phyloP scores from a whole-genome alignment of 2,797 vertebrate genomes.

The Vultur gryphus region DNA sequence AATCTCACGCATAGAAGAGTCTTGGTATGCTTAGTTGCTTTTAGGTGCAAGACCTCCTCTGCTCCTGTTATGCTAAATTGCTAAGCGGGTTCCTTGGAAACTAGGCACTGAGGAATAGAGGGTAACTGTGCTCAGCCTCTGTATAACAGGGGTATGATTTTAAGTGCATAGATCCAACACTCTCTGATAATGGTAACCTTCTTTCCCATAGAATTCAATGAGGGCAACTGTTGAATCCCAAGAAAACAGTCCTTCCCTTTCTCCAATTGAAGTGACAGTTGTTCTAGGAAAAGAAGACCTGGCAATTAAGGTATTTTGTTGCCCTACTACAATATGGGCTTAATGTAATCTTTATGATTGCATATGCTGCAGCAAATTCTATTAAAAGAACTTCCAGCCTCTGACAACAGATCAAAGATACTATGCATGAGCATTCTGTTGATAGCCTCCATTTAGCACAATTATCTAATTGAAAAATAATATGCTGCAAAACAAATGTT shows the following conservation, averaged over 20 bases:
- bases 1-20: not conserved
- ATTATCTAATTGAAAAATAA: not conserved
- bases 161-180: not conserved
- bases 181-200: not conserved
- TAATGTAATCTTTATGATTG: not conserved
- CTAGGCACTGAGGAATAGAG: not conserved
- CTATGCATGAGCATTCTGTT: not conserved
- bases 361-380: not conserved
- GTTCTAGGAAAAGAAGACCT: constrained; percentile 93
- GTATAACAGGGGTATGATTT: not conserved
- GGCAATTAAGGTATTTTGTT: constrained; percentile 88
- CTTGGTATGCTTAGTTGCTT: not conserved
- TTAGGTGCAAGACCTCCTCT: not conserved
- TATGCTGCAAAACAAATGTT: not conserved
- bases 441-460: not conserved
- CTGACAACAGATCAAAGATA: not conserved
- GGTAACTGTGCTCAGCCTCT: not conserved
- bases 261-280: constrained; percentile 88
- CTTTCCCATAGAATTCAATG: constrained; percentile 90
- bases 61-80: not conserved
- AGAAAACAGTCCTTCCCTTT: constrained; percentile 80
- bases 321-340: not conserved
- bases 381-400: not conserved
- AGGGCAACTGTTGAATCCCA: constrained; percentile 95
- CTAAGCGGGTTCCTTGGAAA: not conserved